Conservation (phyloP, 2,888 invertebrate genomes). For the Tuta absoluta region DNA sequence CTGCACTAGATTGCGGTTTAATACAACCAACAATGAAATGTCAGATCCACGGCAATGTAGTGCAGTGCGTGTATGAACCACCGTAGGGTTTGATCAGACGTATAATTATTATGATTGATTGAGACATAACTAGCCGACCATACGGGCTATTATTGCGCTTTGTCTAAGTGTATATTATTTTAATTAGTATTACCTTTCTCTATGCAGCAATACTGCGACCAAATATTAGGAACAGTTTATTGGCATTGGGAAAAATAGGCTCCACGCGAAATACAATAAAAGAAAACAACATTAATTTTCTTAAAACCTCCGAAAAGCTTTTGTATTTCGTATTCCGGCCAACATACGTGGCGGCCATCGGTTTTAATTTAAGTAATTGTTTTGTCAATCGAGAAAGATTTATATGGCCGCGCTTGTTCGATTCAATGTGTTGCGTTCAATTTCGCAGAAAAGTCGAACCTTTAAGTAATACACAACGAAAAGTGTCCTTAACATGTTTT, state of each 20-base stretch:
- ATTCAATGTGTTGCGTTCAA: too few species aligned
- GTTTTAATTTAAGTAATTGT: constrained; percentile 61
- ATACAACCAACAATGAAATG: too few species aligned
- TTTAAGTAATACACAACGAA: too few species aligned
- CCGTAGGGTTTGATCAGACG: too few species aligned
- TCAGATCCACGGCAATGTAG: too few species aligned
- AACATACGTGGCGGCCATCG: constrained; percentile 50
- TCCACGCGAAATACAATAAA: background rate
- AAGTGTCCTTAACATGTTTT: background rate
- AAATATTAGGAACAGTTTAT: too few species aligned
- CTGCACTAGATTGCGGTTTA: too few species aligned
- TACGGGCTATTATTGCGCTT: background rate
- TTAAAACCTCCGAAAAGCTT: constrained; percentile 5
- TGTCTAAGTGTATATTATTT: background rate
- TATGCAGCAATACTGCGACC: too few species aligned
- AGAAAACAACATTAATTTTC: constrained; percentile 5
- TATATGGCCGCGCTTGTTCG: constrained; percentile 34
- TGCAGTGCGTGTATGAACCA: too few species aligned
- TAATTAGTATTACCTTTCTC: too few species aligned
- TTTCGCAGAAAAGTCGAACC: too few species aligned
- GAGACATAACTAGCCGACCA: constrained; percentile 4
- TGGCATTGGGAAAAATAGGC: too few species aligned
- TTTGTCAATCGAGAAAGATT: constrained; percentile 56
- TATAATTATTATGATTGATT: constrained; percentile 12
- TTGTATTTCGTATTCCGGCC: constrained; percentile 24